A percentile compares a stretch with the other conserved stretches of the same genome.
phyloP scores from a whole-genome alignment of 2,888 invertebrate genomes.

The Argyresthia goedartella region DNA sequence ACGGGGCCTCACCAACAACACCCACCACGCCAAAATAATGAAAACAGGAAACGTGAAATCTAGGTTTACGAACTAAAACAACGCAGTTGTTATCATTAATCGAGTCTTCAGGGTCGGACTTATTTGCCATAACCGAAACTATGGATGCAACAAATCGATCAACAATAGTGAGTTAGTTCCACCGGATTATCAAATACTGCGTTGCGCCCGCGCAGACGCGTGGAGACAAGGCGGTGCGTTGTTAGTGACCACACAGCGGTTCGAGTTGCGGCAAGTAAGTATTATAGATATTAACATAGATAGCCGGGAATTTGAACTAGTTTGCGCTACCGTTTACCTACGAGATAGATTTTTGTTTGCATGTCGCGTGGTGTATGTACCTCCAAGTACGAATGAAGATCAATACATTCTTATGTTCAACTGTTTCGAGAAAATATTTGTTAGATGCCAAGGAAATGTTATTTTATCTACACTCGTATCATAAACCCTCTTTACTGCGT shows the following conservation, averaged over 20 bases:
- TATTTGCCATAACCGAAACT: conserved; percentile 1
- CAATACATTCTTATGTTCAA: too few species aligned
- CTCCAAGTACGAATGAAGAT: too few species aligned
- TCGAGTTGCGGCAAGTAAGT: conserved; percentile 2
- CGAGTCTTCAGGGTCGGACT: neutral
- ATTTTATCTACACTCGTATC: too few species aligned
- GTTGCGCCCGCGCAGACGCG: neutral
- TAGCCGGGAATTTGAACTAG: neutral
- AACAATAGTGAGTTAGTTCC: neutral
- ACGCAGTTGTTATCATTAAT: neutral
- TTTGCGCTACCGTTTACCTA: conserved; percentile 4
- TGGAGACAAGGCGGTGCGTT: conserved; percentile 8
- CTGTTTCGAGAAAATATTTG: too few species aligned
- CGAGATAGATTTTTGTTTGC: conserved; percentile 4
- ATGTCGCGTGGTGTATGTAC: conserved; percentile 7
- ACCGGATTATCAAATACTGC: neutral
- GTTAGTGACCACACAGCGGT: conserved; percentile 2
- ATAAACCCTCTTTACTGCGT: too few species aligned
- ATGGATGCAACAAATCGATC: neutral
- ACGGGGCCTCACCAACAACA: too few species aligned
- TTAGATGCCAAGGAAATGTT: too few species aligned
- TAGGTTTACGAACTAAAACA: neutral
- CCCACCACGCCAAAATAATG: neutral
- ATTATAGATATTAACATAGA: neutral
- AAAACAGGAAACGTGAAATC: neutral